A percentile compares a stretch with the other conserved stretches of the same genome.
These are phyloP conservation scores for Thomomys bottae DNA, from an alignment of 2,113 vertebrate genomes.

Conservation along the genomic window DNA sequence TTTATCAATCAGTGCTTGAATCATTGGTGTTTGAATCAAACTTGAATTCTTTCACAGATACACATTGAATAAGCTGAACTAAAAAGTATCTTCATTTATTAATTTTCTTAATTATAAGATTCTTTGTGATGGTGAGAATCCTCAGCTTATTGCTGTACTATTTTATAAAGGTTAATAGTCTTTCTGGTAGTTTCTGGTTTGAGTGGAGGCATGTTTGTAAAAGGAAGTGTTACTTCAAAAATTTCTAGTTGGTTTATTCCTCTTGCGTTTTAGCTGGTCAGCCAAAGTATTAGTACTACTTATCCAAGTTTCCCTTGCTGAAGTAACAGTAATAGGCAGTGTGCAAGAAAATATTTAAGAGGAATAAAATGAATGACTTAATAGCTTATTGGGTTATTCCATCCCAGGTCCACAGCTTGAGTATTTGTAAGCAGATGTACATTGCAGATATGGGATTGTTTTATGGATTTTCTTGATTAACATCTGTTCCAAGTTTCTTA, in stretches of 20 bases:
- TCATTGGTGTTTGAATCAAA: slow-evolving; percentile 34
- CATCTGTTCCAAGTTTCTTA: not conserved
- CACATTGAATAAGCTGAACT: not conserved
- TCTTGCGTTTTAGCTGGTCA: not conserved
- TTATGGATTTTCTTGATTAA: not conserved
- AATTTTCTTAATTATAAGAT: not conserved
- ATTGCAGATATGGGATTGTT: not conserved
- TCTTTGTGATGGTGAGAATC: not conserved
- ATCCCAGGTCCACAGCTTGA: not conserved
- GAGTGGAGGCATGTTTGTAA: too few relatives aligned
- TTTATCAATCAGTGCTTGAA: slow-evolving; percentile 54
- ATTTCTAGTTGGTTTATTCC: not conserved
- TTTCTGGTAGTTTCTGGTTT: too few relatives aligned
- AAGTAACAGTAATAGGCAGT: not conserved
- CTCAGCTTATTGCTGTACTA: too few relatives aligned
- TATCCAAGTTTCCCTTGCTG: not conserved
- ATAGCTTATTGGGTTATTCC: not conserved
- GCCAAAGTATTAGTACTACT: not conserved
- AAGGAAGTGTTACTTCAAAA: not conserved
- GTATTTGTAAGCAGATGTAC: not conserved
- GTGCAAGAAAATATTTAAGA: slow-evolving; percentile 9
- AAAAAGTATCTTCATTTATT: not conserved
- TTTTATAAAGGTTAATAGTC: too few relatives aligned
- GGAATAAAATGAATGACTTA: not conserved
- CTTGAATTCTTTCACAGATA: slow-evolving; percentile 22